Base-by-base conservation (phyloP, 2,797 vertebrate genomes). In the Cottoperca gobio region DNA sequence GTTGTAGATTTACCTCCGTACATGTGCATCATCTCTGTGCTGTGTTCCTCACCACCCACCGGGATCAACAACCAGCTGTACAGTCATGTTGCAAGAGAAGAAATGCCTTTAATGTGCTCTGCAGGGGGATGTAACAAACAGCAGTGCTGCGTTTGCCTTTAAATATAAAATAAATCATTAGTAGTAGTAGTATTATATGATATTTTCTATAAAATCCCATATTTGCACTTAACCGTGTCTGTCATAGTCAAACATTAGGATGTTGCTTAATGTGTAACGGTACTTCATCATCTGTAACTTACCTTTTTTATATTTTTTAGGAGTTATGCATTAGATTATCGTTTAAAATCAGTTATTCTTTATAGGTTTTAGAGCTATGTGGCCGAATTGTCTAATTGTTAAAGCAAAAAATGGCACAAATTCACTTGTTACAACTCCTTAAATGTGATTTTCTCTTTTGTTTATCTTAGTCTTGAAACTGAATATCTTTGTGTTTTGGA, bases 11-110 rank as follows among this genome's bases (percentile, higher is more conserved):
- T 83, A 82, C 77, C 81, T 83, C 83, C 6, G 40, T 79, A 83
- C 31, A 62, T 86, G 86, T 85, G 82, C 83, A 88, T 89, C 86
- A 83, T 79, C 78, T 40, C 67, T 79, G 24, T 73, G 73, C 63
- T 76, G 70, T 79, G 79, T 28, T 81, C 72, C 69, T 88, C 74
- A 26, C 77, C 87, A 76, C 88, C 87, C 88, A 90, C 89, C 1
- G 57, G 73, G 88, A 82, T 91, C 88, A 89, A 48, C 81, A 62
- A 72, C 73, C 60, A 65, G 70, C 81, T 88, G 79, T 49, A 81
- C 67, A 64, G 66, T 71, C 62, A 14, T 57, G 70, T 28, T 82
- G 69, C 46, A 63, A 37, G 50, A 71, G 48, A 70, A 61, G n/a
- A 78, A 72, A 84, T 11, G 61, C 39, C 62, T 78, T 70, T 60